Base-by-base conservation (phyloP, 2,888 invertebrate species). In the Dryobota labecula region DNA sequence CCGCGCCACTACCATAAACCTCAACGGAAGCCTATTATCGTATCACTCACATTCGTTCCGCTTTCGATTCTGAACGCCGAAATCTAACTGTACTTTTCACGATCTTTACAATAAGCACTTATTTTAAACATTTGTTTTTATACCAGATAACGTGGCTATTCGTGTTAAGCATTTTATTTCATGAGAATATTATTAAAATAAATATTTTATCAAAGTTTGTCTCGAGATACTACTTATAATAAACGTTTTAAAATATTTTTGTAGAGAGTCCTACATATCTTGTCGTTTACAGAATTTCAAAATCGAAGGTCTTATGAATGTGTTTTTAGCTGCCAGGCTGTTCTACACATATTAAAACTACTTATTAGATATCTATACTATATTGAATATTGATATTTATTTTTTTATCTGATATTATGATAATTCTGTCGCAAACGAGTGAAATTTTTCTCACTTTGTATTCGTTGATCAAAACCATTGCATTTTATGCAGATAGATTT, bases 11-110 rank as follows among this genome's bases (percentile, higher is more conserved):
- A 82, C 73, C 67, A 70, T 74, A 73, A 80, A 86, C 83, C 74
- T 78, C 73, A 83, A 74, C 61, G 47, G 80, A 86, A 87, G 84
- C 82, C 80, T 88, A 80, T 78, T 70, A 86, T 83, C 69, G 62
- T 83, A 82, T 76, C 64, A 75, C 78, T 82, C 82, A 80, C 83
- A 86, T 88, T 90, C 84, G 83, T 88, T 85, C 87, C 83, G 84
- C 86, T 88, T 87, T 90, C 85, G 82, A 88, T 84, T 80, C 66
- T 77, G 63, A 76, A 84, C 80, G 76, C 78, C 72, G 80, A 82
- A 85, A 84, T 73, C 45, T 73, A 75, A 69, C 63, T 60, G 43
- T 71, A 66, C 30, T 72, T 74, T 57, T 74, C 58, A 64, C 56
- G 54, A 70, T 76, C 80, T 82, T 84, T 80, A 82, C 61, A 63